Evolutionary conservation across 2,113 vertebrate species (phyloP).

Genomic region (Chelonoidis abingdonii): DNA sequence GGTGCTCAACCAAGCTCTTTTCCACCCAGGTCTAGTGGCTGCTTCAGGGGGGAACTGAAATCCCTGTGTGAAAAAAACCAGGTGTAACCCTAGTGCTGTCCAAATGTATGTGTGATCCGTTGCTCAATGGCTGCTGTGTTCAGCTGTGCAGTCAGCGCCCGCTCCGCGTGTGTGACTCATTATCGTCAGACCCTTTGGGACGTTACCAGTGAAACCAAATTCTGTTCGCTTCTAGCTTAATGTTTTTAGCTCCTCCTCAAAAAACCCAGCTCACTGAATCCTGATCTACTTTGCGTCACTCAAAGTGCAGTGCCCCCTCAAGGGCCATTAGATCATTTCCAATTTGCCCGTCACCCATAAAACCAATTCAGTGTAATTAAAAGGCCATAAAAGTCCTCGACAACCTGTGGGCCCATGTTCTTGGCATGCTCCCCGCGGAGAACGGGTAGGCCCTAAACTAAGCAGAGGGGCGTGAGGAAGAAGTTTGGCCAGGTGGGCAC

Average conservation of each 20-base stretch:
- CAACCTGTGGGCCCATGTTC: constrained; percentile 44
- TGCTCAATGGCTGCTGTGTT: not conserved
- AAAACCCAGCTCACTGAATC: accelerated
- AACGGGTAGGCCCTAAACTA: not conserved
- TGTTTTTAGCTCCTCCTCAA: not conserved
- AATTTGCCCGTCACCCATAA: constrained; percentile 69
- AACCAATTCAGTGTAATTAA: constrained; percentile 74
- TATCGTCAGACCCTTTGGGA: not conserved
- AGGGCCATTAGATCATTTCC: constrained; percentile 72
- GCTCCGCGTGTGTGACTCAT: accelerated
- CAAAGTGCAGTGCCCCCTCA: constrained; percentile 69
- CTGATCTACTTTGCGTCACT: constrained; percentile 50
- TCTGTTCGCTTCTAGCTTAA: not conserved
- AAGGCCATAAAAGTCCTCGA: constrained; percentile 65
- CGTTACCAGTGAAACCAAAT: accelerated
- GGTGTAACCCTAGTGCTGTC: not conserved
- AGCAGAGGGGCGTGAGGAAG: not conserved
- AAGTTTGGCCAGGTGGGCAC: not conserved
- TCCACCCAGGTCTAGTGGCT: not conserved
- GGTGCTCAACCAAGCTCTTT: not conserved
- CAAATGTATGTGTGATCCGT: not conserved
- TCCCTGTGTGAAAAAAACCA: accelerated
- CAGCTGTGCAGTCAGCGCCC: accelerated
- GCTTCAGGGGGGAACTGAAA: not conserved
- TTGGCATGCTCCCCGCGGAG: accelerated